Evolutionary conservation across 64 coral and sea anemone species (phyloP).

Genomic region (Catalaphyllia jardinei): DNA sequence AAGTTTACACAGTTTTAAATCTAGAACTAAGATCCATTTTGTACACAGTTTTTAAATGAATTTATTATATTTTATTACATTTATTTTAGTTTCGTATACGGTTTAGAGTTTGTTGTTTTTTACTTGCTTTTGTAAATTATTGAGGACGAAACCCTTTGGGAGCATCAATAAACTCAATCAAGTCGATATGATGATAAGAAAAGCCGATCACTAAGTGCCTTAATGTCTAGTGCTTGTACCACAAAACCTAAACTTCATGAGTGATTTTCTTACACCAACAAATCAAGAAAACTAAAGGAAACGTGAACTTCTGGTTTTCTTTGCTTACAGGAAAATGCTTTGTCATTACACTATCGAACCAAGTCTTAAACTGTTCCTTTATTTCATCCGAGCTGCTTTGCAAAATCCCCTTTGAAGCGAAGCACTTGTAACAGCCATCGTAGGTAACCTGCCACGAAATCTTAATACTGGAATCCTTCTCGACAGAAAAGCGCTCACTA

Average conservation of each 20-base stretch:
- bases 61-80: too few species aligned
- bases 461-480: neutral
- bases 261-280: neutral
- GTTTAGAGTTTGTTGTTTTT: too few species aligned
- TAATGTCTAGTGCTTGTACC: too few species aligned
- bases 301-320: neutral
- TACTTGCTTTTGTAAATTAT: too few species aligned
- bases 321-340: neutral
- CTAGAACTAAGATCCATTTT: too few species aligned
- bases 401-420: neutral
- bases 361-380: neutral
- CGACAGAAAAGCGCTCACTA: neutral
- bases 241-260: neutral
- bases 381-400: neutral
- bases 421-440: neutral
- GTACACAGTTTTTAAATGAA: too few species aligned
- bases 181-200: too few species aligned
- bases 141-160: too few species aligned
- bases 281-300: neutral
- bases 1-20: too few species aligned
- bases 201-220: too few species aligned
- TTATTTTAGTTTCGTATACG: too few species aligned
- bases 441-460: neutral
- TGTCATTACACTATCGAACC: neutral
- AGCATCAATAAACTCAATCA: too few species aligned